Conservation (phyloP, 2,113 vertebrate species). For the Nansenia antarctica region DNA sequence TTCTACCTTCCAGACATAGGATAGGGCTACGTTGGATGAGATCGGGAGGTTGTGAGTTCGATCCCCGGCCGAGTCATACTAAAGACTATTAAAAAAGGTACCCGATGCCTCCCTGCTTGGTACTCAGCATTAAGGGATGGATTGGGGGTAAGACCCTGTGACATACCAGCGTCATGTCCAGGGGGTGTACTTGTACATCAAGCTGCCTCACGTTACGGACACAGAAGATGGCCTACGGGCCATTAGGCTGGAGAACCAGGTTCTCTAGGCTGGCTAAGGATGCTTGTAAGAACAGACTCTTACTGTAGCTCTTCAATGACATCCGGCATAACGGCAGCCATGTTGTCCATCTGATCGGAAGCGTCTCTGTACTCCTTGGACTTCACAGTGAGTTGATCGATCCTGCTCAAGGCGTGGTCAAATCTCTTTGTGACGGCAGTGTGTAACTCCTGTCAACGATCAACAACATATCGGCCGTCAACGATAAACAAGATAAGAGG, state of each 20-base stretch:
- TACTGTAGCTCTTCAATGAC: slow-evolving; percentile 65
- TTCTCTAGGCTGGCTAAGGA: neutral
- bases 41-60: too few species aligned
- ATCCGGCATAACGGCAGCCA: slow-evolving; percentile 37
- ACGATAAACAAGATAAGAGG: slow-evolving; percentile 4
- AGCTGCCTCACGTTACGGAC: too few species aligned
- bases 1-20: neutral
- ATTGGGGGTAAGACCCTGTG: too few species aligned
- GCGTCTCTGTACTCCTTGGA: slow-evolving; percentile 38
- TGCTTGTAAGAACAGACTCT: slow-evolving; percentile 28
- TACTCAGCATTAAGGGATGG: too few species aligned
- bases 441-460: slow-evolving; percentile 57
- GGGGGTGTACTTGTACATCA: too few species aligned
- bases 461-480: slow-evolving; percentile 52
- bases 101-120: too few species aligned
- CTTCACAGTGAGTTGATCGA: slow-evolving; percentile 51
- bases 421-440: slow-evolving; percentile 39
- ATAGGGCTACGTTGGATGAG: too few species aligned
- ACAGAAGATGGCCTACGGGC: neutral
- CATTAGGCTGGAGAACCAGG: neutral
- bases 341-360: slow-evolving; percentile 52
- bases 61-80: too few species aligned
- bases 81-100: too few species aligned
- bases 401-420: slow-evolving; percentile 41
- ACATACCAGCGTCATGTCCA: too few species aligned